Evolutionary conservation across 2,888 invertebrate genomes (phyloP).

Genomic region (Gari tellinella): DNA sequence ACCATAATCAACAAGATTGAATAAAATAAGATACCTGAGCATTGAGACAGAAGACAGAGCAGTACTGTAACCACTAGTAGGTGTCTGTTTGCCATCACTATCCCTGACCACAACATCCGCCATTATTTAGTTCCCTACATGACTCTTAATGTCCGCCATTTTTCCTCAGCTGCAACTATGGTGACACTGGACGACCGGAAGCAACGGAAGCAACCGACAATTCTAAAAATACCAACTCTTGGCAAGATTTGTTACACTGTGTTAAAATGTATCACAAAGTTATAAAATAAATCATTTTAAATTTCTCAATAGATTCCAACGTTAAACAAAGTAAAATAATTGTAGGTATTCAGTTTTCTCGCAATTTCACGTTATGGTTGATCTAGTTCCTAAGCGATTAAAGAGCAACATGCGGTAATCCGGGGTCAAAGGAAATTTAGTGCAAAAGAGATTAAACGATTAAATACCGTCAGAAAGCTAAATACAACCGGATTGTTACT

Average conservation of each 20-base stretch:
- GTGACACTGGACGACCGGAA: constrained; percentile 14
- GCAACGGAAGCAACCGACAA: not conserved
- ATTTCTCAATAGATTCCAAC: too few species aligned
- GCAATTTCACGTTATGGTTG: too few species aligned
- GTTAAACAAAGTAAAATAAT: too few species aligned
- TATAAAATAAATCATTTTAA: too few species aligned
- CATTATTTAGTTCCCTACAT: constrained; percentile 40
- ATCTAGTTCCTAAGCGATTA: constrained; percentile 49
- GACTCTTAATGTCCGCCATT: constrained; percentile 33
- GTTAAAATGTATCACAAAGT: too few species aligned
- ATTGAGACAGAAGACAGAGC: too few species aligned
- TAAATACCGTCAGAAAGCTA: too few species aligned
- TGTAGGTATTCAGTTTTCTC: too few species aligned
- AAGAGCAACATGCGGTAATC: constrained; percentile 18
- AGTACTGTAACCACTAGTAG: constrained; percentile 4
- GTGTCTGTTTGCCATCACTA: constrained; percentile 29
- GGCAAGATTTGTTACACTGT: too few species aligned
- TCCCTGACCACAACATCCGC: constrained; percentile 23
- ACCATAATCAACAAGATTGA: too few species aligned
- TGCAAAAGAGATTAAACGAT: constrained; percentile 27
- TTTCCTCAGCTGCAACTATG: constrained; percentile 46
- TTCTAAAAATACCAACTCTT: not conserved
- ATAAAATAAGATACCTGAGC: too few species aligned
- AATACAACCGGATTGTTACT: too few species aligned
- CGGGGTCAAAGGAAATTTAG: constrained; percentile 25